Conservation (phyloP, 2,888 invertebrate genomes). For the Melikaiella ostensackeni region DNA sequence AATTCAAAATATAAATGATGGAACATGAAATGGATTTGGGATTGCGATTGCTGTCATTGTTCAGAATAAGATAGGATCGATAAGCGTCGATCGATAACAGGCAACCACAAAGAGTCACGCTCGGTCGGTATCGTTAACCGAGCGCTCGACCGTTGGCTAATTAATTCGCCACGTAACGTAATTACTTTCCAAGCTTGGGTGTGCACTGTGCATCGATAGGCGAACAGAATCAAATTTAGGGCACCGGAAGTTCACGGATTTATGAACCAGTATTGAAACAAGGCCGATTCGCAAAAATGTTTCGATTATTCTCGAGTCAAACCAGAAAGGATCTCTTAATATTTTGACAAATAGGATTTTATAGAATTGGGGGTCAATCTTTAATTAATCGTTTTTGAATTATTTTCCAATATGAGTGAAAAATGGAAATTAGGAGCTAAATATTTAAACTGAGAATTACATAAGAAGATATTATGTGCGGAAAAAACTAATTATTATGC, state of each 20-base stretch:
- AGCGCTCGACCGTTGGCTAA: constrained; percentile 62
- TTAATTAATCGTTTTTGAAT: too few species aligned
- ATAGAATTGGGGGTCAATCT: neutral
- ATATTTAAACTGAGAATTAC: too few species aligned
- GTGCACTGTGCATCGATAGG: constrained; percentile 12
- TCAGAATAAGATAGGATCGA: neutral
- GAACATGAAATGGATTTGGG: too few species aligned
- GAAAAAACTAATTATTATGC: too few species aligned
- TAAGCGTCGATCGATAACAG: constrained; percentile 18
- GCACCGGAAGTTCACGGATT: constrained; percentile 8
- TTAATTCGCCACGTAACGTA: constrained; percentile 71
- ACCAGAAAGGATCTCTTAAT: neutral
- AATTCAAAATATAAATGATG: too few species aligned
- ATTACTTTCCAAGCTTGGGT: constrained; percentile 58
- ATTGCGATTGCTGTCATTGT: neutral
- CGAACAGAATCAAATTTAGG: constrained; percentile 12
- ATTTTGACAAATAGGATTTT: neutral
- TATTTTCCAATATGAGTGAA: too few species aligned
- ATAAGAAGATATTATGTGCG: too few species aligned
- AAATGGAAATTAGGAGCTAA: too few species aligned
- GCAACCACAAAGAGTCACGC: constrained; percentile 12
- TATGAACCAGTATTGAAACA: constrained; percentile 9
- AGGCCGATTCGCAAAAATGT: constrained; percentile 2
- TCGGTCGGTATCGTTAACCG: constrained; percentile 54
- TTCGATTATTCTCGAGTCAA: neutral